A percentile compares a stretch with the other conserved stretches of the same genome.
phyloP scores from a whole-genome alignment of 2,797 vertebrate genomes.

The Neosilurus mollespiculum region DNA sequence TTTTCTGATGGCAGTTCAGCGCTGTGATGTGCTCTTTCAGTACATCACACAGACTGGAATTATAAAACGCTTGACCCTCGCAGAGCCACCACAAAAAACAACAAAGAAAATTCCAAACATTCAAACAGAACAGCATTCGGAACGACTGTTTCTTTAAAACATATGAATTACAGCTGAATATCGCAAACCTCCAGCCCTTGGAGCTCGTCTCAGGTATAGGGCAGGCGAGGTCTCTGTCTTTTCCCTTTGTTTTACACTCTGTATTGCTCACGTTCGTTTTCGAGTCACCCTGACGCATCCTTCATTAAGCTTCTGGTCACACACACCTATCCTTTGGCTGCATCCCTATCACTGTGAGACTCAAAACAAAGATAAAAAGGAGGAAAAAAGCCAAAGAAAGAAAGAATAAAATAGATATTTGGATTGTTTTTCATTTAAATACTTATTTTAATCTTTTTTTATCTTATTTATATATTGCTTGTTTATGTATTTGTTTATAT shows the following conservation, averaged over 20 bases:
- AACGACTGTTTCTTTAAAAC: not conserved
- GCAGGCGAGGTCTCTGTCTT: not conserved
- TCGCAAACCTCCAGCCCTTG: not conserved
- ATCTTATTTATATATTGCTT: no score
- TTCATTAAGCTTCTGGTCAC: not conserved
- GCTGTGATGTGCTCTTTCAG: not conserved
- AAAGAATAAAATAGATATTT: no score
- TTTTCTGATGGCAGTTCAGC: constrained; percentile 12
- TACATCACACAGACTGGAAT: not conserved
- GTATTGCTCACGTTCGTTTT: not conserved
- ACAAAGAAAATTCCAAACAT: not conserved
- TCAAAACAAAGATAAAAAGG: not conserved
- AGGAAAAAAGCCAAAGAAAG: not conserved
- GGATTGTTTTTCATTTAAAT: no score
- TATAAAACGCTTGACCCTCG: not conserved
- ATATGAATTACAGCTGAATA: not conserved
- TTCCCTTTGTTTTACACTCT: not conserved
- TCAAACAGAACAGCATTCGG: not conserved
- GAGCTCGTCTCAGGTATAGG: not conserved
- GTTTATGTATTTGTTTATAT: no score
- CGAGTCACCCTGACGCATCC: not conserved
- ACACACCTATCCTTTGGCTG: not conserved
- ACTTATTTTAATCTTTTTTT: no score
- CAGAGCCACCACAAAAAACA: not conserved
- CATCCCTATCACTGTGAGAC: not conserved